Evolutionary conservation across 2,888 invertebrate species (phyloP).

Genomic region (Tetheella fluctuosa): DNA sequence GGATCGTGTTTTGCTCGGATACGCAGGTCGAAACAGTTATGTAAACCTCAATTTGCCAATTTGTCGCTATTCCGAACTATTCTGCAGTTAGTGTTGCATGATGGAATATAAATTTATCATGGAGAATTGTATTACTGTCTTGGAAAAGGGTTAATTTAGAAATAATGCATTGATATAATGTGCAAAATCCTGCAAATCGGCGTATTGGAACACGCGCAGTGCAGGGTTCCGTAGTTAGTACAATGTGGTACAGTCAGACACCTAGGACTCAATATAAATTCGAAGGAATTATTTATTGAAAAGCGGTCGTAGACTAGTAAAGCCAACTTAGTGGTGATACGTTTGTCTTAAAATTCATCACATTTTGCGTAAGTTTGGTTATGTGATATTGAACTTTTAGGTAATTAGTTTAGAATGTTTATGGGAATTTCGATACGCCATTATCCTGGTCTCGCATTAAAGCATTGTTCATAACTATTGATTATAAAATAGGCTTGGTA

Average conservation of each 20-base stretch:
- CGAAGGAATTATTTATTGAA: too few species aligned
- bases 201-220: too few species aligned
- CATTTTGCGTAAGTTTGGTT: too few species aligned
- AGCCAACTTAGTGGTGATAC: too few species aligned
- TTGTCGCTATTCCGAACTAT: slow-evolving; percentile 46
- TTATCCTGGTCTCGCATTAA: not conserved
- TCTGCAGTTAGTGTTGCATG: slow-evolving; percentile 35
- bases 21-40: slow-evolving; percentile 43
- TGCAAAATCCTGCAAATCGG: too few species aligned
- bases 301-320: too few species aligned
- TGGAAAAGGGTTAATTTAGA: not conserved
- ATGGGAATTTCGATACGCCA: not conserved
- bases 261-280: too few species aligned
- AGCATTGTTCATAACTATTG: not conserved
- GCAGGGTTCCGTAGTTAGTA: too few species aligned
- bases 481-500: not conserved
- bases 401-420: not conserved
- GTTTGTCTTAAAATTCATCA: too few species aligned
- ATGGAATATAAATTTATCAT: slow-evolving; percentile 28
- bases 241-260: too few species aligned
- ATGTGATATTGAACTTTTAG: too few species aligned
- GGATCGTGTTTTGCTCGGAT: slow-evolving; percentile 15
- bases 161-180: too few species aligned
- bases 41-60: slow-evolving; percentile 53
- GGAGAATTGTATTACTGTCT: slow-evolving; percentile 14